Percentiles rank a stretch among this genome's conserved stretches.
phyloP scores from a whole-genome alignment of 2,888 invertebrate species.

The Erebia aethiops region DNA sequence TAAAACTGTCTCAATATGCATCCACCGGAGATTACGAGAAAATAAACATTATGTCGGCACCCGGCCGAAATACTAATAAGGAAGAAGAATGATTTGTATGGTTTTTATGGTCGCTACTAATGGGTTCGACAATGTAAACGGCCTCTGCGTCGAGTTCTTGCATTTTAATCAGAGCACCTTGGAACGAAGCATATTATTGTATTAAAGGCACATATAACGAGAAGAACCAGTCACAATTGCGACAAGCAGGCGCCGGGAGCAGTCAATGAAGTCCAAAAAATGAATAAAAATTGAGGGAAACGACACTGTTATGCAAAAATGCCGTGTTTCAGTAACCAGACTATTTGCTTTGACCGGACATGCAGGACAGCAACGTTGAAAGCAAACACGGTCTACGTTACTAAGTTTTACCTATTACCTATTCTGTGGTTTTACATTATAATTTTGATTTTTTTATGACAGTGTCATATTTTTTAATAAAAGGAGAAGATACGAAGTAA shows the following conservation, averaged over 20 bases:
- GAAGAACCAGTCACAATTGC: slow-evolving; percentile 80
- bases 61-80: slow-evolving; percentile 64
- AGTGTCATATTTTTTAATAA: neutral
- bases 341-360: neutral
- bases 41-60: slow-evolving; percentile 58
- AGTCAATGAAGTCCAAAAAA: slow-evolving; percentile 72
- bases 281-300: slow-evolving; percentile 72
- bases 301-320: slow-evolving; percentile 59
- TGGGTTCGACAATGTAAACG: slow-evolving; percentile 75
- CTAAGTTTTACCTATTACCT: no score
- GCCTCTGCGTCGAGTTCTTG: slow-evolving; percentile 68
- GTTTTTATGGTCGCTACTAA: slow-evolving; percentile 74
- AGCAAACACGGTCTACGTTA: no score
- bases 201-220: slow-evolving; percentile 74
- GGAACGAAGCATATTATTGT: slow-evolving; percentile 68
- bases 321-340: slow-evolving; percentile 33
- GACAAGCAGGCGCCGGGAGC: slow-evolving; percentile 73
- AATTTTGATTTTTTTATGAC: neutral
- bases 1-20: slow-evolving; percentile 68
- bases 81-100: slow-evolving; percentile 70
- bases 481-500: slow-evolving; percentile 12
- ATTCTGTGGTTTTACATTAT: no score
- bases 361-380: neutral
- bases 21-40: slow-evolving; percentile 61
- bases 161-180: slow-evolving; percentile 75